Evolutionary conservation across 1,140 invertebrate genomes (phyloP), one percentile per base, ranked within the genome.

Genomic region (Heliconius hewitsoni): DNA sequence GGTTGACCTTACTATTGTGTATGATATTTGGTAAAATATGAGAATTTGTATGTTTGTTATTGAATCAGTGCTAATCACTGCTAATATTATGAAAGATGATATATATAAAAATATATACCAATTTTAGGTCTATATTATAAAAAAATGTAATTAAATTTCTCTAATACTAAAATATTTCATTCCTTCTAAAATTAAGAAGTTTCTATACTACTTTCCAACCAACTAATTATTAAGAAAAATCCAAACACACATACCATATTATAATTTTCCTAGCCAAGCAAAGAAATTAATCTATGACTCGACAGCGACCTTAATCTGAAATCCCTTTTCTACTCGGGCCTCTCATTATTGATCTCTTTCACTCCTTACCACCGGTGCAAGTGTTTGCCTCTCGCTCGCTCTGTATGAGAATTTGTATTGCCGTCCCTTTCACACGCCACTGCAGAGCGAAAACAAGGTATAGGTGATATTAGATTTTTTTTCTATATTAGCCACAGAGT

Each of bases 261-360:
- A 30, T 66, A 30, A 27, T 66, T 66, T 18, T 30, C 27, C 13
- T 16, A 66, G 13, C 60, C 11, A 66, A 66, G 60, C n/a, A 66
- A 66, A 66, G 3, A 66, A 27, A 30, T 66, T 66, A 66, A 85
- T 94, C 93, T 94, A 90, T 93, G 93, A 79, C 87, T 90, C 90
- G 90, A 93, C 91, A 93, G 93, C 93, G 93, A 93, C 93, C 93
- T 94, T 94, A 94, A 94, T 94, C 92, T 94, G 93, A 94, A 94
- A 94, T 94, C 93, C 93, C 93, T 94, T 94, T 94, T 94, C 93
- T 93, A 94, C 93, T 94, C 92, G 91, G 91, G 90, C 89, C 89
- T 93, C 93, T 94, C 93, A 94, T 94, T 94, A 94, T 94, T 93
- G 93, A 94, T 94, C 93, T 94, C 93, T 94, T 94, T 94, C 93